Percentiles rank a stretch among this genome's conserved stretches.
phyloP scores from a whole-genome alignment of 2,113 vertebrate species.

The Cervus canadensis region DNA sequence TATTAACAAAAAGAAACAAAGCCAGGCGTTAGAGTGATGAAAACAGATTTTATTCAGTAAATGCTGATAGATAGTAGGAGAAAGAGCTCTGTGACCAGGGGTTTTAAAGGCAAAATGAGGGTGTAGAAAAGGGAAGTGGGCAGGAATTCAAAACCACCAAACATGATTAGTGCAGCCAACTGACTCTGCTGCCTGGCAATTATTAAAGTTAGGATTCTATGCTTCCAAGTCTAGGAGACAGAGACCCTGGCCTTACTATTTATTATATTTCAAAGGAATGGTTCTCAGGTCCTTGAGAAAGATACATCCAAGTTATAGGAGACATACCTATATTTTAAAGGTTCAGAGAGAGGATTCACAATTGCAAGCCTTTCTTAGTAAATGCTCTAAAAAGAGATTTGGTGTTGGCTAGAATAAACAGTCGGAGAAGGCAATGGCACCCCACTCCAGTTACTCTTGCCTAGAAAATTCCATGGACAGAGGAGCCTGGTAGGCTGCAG shows the following conservation, averaged over 20 bases:
- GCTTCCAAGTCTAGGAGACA: background rate
- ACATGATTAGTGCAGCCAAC: background rate
- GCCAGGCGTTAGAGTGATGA: background rate
- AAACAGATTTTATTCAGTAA: background rate
- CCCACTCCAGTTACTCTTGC: background rate
- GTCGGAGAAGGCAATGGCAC: background rate
- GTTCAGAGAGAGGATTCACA: background rate
- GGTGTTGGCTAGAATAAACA: background rate
- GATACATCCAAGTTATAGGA: background rate
- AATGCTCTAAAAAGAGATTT: background rate
- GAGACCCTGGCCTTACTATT: background rate
- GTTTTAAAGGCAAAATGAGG: background rate
- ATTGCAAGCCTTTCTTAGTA: background rate
- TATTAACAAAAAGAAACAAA: background rate
- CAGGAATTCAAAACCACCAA: background rate
- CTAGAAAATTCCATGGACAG: background rate
- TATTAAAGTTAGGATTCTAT: background rate
- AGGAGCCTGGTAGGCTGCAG: background rate
- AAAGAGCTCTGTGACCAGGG: background rate
- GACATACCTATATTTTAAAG: background rate
- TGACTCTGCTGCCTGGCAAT: background rate
- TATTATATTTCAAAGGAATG: background rate
- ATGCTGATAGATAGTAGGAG: background rate
- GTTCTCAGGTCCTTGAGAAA: background rate
- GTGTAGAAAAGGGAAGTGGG: background rate